These are phyloP conservation scores for Drosophila auraria DNA, from an alignment of 1,140 invertebrate species.

Conservation along the genomic window DNA sequence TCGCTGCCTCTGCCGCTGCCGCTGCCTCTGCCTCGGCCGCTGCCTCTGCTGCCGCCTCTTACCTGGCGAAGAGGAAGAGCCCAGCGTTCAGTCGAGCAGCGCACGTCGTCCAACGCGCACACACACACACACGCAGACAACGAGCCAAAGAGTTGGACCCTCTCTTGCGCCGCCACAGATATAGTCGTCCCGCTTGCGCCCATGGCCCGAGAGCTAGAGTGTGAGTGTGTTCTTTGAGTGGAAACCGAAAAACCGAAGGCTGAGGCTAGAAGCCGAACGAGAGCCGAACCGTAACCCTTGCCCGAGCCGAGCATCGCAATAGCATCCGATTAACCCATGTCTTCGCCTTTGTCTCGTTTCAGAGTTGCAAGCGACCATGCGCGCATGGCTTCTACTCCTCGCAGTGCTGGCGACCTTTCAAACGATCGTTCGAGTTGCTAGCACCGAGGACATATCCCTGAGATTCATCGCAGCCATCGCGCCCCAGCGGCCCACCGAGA, in stretches of 20 bases:
- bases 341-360: slow-evolving; percentile 83
- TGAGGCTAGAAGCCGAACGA: neutral
- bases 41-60: slow-evolving; percentile 18
- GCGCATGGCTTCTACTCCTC: slow-evolving; percentile 86
- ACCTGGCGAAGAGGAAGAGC: slow-evolving; percentile 50
- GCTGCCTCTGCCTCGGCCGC: slow-evolving; percentile 10
- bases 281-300: slow-evolving; percentile 9
- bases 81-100: slow-evolving; percentile 51
- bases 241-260: neutral
- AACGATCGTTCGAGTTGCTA: slow-evolving; percentile 84
- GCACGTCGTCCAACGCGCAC: slow-evolving; percentile 56
- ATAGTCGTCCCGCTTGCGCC: slow-evolving; percentile 63
- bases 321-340: slow-evolving; percentile 64
- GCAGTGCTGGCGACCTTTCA: slow-evolving; percentile 85
- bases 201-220: slow-evolving; percentile 46
- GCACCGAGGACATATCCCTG: slow-evolving; percentile 84
- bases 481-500: slow-evolving; percentile 28
- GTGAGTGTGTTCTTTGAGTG: slow-evolving; percentile 47
- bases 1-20: slow-evolving; percentile 18
- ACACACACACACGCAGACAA: slow-evolving; percentile 10
- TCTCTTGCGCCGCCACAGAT: slow-evolving; percentile 6
- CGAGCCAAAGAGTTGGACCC: slow-evolving; percentile 32
- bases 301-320: slow-evolving; percentile 10
- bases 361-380: slow-evolving; percentile 87
- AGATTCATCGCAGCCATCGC: slow-evolving; percentile 83